Percentiles rank a stretch among this genome's conserved stretches.
Evolutionary conservation across 2,113 vertebrate species (phyloP).

Genomic region (Anolis carolinensis): DNA sequence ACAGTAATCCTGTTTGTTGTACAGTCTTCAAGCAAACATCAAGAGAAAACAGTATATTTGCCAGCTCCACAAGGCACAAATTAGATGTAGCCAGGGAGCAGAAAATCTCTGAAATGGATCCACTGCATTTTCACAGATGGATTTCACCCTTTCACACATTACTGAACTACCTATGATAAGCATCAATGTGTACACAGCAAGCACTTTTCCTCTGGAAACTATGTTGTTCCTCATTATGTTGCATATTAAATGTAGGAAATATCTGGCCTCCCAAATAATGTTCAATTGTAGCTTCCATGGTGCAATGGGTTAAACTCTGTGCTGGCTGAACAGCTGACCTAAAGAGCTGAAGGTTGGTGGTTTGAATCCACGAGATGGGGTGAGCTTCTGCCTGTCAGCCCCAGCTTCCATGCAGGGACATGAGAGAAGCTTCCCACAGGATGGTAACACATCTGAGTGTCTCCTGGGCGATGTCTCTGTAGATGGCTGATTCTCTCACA

Average conservation of each 20-base stretch:
- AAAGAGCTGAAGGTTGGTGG: too few species aligned
- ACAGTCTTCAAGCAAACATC: neutral
- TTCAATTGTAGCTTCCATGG: neutral
- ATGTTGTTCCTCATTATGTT: neutral
- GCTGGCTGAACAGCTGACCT: too few species aligned
- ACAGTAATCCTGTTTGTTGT: neutral
- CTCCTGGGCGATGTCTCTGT: too few species aligned
- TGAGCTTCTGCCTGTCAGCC: too few species aligned
- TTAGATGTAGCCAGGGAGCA: neutral
- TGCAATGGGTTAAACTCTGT: too few species aligned
- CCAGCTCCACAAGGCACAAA: too few species aligned
- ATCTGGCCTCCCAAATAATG: neutral
- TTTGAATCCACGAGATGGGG: too few species aligned
- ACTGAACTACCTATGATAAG: neutral
- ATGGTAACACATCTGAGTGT: too few species aligned
- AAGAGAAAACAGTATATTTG: neutral
- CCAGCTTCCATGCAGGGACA: too few species aligned
- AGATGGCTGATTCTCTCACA: too few species aligned
- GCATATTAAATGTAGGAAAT: neutral
- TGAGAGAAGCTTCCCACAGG: too few species aligned
- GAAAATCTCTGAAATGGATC: neutral
- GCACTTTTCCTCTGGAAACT: neutral
- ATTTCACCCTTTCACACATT: neutral
- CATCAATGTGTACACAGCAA: neutral
- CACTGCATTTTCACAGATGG: neutral